These are phyloP conservation scores for Orcinus orca DNA, from an alignment of 2,113 vertebrate species.

Conservation along the genomic window DNA sequence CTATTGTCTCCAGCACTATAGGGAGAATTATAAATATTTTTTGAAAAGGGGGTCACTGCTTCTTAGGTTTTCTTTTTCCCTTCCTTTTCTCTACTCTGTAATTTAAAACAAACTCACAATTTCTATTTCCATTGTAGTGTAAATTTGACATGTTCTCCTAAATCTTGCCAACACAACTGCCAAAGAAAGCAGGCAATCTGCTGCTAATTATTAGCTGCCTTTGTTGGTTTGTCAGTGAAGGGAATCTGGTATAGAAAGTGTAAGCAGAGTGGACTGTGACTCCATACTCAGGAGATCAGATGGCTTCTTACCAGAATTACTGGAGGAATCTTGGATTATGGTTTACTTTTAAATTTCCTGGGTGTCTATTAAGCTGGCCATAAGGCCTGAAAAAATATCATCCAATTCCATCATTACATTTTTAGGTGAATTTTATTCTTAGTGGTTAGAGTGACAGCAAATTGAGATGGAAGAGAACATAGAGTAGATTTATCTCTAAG, in stretches of 20 bases:
- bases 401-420: neutral
- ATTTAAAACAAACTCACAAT: neutral
- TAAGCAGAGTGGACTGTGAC: neutral
- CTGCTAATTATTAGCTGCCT: neutral
- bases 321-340: neutral
- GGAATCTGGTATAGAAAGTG: neutral
- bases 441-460: neutral
- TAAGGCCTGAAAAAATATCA: neutral
- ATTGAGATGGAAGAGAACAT: neutral
- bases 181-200: neutral
- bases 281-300: neutral
- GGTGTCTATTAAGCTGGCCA: neutral
- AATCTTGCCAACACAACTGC: neutral
- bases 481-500: neutral
- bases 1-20: neutral
- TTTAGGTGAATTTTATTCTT: neutral
- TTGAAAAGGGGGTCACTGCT: neutral
- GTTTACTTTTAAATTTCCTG: neutral
- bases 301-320: neutral
- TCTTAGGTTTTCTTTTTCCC: neutral
- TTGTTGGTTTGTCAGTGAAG: neutral
- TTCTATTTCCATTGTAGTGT: neutral
- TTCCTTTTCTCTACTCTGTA: neutral
- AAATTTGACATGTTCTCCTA: neutral
- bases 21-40: neutral